Conservation (phyloP, 2,888 invertebrate genomes). For the Aleiodes leptofemur region DNA sequence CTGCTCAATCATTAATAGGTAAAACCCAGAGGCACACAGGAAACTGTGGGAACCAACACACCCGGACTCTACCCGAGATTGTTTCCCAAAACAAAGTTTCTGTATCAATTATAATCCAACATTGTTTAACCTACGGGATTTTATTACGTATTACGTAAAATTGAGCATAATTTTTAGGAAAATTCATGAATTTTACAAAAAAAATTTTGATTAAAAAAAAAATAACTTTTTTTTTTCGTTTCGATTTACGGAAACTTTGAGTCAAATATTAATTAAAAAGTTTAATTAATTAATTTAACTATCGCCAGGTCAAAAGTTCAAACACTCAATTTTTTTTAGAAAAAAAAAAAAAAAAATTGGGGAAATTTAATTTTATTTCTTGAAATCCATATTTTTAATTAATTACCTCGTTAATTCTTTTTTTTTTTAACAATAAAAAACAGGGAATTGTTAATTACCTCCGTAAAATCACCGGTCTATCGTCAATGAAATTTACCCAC, state of each 20-base stretch:
- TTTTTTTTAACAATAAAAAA: not conserved
- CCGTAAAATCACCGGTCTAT: slow-evolving; percentile 1
- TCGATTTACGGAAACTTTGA: no score
- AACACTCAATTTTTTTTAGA: no score
- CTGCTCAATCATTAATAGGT: slow-evolving; percentile 44
- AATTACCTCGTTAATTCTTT: slow-evolving; percentile 6
- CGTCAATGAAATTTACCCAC: slow-evolving; percentile 9
- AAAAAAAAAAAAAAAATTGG: no score
- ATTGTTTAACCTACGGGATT: slow-evolving; percentile 4
- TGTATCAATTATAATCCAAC: slow-evolving; percentile 35
- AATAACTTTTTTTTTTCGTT: not conserved
- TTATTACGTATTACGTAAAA: slow-evolving; percentile 18
- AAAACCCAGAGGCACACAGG: slow-evolving; percentile 34
- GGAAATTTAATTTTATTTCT: not conserved
- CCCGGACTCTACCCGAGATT: slow-evolving; percentile 25
- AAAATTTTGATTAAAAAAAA: not conserved
- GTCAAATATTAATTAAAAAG: no score
- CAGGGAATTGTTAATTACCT: slow-evolving; percentile 20
- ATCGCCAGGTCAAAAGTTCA: no score
- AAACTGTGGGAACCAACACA: slow-evolving; percentile 34
- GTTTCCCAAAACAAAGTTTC: slow-evolving; percentile 36
- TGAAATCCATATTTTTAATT: not conserved
- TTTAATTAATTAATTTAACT: not conserved
- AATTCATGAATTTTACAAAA: not conserved
- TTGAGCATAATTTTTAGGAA: not conserved